phyloP scores from a whole-genome alignment of 1,140 invertebrate species.

The Hylaeus volcanicus region DNA sequence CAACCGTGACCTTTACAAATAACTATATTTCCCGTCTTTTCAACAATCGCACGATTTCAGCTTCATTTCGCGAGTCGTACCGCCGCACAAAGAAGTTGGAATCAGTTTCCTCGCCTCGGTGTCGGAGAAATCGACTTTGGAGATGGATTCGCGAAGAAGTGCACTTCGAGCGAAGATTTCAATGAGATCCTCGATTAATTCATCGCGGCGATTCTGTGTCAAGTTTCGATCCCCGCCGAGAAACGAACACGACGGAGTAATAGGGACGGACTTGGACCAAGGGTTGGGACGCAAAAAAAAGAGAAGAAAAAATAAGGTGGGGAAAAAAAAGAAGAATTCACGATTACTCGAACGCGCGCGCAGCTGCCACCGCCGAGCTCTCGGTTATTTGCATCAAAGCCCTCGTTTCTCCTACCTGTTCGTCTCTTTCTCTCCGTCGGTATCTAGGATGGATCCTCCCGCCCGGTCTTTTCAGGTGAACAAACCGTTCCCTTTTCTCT shows the following conservation, averaged over 20 bases:
- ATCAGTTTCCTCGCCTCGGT: no score
- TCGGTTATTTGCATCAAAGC: conserved; percentile 43
- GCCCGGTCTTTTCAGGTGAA: conserved; percentile 13
- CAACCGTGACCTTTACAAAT: no score
- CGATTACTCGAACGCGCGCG: conserved; percentile 28
- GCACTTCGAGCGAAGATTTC: conserved; percentile 3
- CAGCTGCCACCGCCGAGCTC: conserved; percentile 24
- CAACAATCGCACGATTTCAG: no score
- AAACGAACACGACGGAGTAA: background rate
- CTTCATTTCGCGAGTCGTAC: no score
- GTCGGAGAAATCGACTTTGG: no score
- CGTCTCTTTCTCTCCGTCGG: background rate
- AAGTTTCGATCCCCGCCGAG: conserved; percentile 1
- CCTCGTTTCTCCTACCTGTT: background rate
- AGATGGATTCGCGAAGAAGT: no score
- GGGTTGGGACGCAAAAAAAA: background rate
- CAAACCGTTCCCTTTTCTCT: conserved; percentile 6
- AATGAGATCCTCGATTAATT: conserved; percentile 42
- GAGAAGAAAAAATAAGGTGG: background rate
- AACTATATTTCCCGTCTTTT: no score
- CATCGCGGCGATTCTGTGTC: conserved; percentile 21
- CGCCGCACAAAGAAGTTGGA: no score
- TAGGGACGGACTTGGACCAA: background rate
- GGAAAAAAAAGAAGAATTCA: conserved; percentile 19
- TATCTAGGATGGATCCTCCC: conserved; percentile 1